These are phyloP conservation scores for Aleiodes testaceus DNA, from an alignment of 2,888 invertebrate species.

Conservation along the genomic window DNA sequence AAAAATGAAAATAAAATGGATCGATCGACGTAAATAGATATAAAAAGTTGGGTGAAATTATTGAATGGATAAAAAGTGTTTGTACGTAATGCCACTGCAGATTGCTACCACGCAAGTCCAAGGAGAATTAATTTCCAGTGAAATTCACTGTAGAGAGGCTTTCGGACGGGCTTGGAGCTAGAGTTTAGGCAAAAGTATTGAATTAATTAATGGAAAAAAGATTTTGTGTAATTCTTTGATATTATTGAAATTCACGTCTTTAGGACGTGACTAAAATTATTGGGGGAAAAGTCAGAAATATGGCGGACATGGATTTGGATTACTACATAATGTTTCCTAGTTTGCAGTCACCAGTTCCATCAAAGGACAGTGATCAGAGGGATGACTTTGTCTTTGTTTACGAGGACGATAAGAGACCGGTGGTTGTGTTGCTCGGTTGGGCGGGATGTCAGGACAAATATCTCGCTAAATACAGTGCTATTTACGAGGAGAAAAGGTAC, in stretches of 20 bases:
- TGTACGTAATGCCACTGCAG: no score
- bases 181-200: neutral
- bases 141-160: slow-evolving; percentile 7
- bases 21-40: neutral
- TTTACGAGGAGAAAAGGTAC: slow-evolving; percentile 84
- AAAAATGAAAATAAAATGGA: neutral
- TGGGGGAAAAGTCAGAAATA: neutral
- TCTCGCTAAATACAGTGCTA: slow-evolving; percentile 84
- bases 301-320: slow-evolving; percentile 69
- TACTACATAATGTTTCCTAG: slow-evolving; percentile 80
- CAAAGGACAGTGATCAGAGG: slow-evolving; percentile 59
- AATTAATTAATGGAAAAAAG: neutral
- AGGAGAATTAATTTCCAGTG: neutral
- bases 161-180: neutral
- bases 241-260: neutral
- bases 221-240: neutral
- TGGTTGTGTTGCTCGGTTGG: slow-evolving; percentile 85
- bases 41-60: neutral
- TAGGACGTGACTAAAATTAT: neutral
- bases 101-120: neutral
- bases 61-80: neutral
- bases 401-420: slow-evolving; percentile 79
- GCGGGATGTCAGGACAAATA: slow-evolving; percentile 85
- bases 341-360: slow-evolving; percentile 67
- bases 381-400: slow-evolving; percentile 77